Evolutionary conservation across 2,888 invertebrate genomes (phyloP), one percentile per base, ranked within the genome.

Genomic region (Polydrusus tereticollis): DNA sequence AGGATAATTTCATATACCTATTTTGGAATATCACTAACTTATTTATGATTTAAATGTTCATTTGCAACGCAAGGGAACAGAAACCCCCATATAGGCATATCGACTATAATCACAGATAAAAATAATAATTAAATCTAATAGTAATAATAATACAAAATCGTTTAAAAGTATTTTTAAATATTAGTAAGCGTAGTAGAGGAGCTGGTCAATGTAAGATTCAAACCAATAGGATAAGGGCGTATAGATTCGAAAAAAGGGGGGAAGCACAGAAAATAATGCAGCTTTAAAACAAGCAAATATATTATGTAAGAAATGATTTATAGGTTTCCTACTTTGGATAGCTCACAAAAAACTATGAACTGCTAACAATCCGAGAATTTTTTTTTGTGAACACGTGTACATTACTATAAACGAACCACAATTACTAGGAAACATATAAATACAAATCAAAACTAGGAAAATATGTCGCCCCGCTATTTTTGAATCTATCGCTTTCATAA

Each of bases 161-260:
- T 57, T 26, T 43, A 66, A 29, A 66, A 38, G 7, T n/a, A 1
- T 14, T 55, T 65, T 55, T 62, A 66, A 71, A 66, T 66, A 72
- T 60, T 72, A 68, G 72, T 72, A 72, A 72, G 72, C 72, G 72
- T 72, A 72, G 41, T 5, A 67, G 43, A 67, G 43, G 29, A 59
- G 63, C 72, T 68, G 68, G 68, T 64, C 64, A 41, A 55, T 33
- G n/a, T 62, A 62, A 52, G 29, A 52, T 45, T 26, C n/a, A 23
- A 62, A 50, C 52, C 60, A 29, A 45, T 52, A 52, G 50, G 14
- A 52, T n/a, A 26, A 26, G 29, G 16, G 18, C 52, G 29, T 8
- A n/a, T n/a, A 14, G 52, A 29, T 21, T 26, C 52, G 14, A 52
- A 52, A 29, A 52, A 29, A 52, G 26, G 6, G n/a, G n/a, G n/a